phyloP scores from a whole-genome alignment of 2,113 vertebrate genomes.

The Merops nubicus region DNA sequence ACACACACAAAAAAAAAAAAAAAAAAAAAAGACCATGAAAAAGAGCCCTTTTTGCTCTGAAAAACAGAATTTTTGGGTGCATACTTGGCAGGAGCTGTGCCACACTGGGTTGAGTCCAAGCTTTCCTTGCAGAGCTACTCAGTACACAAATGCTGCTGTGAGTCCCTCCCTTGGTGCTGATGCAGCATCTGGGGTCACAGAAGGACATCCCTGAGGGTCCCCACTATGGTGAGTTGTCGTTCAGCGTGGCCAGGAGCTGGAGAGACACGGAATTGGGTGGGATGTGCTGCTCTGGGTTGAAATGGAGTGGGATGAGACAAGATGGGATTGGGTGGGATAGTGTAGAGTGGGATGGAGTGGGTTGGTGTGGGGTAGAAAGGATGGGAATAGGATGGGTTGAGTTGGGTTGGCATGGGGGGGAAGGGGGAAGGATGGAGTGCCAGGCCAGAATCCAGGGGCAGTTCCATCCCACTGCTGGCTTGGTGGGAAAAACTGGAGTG shows the following conservation, averaged over 20 bases:
- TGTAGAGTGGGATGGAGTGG: not conserved
- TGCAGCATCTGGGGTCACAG: not conserved
- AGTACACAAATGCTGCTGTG: not conserved
- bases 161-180: not conserved
- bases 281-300: no score
- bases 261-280: not conserved
- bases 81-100: not conserved
- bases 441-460: not conserved
- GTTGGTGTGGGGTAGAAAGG: not conserved
- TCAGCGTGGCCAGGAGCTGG: not conserved
- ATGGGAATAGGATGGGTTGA: not conserved
- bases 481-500: not conserved
- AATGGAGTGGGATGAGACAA: fast-evolving
- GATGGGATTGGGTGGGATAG: not conserved
- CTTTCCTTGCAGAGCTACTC: not conserved
- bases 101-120: fast-evolving
- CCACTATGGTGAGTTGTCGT: not conserved
- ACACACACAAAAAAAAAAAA: no score
- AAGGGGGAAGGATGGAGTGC: not conserved
- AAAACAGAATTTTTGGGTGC: not conserved
- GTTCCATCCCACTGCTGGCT: not conserved
- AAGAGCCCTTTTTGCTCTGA: not conserved
- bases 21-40: not conserved
- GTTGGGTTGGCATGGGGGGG: not conserved
- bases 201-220: not conserved